Evolutionary conservation across 1,140 invertebrate genomes (phyloP).

Genomic region (Aphaenogaster ashmeadi): DNA sequence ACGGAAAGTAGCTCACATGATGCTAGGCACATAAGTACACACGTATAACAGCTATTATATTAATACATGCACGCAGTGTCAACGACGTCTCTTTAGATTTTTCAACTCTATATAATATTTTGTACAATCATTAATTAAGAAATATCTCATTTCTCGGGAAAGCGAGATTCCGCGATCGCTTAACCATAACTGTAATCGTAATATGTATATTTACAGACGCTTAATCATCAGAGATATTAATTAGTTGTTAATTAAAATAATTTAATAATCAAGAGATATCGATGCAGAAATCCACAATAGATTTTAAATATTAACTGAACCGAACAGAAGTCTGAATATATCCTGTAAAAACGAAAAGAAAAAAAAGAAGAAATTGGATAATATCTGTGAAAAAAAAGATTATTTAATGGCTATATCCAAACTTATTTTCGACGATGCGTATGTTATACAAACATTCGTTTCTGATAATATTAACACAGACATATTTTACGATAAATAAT

Average conservation of each 20-base stretch:
- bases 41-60: conserved; percentile 45
- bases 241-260: conserved; percentile 20
- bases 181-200: background rate
- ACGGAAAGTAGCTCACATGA: conserved; percentile 40
- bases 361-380: background rate
- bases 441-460: background rate
- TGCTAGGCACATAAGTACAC: conserved; percentile 55
- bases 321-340: background rate
- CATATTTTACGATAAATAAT: background rate
- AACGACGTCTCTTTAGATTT: conserved; percentile 7
- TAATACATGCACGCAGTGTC: conserved; percentile 44
- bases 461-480: background rate
- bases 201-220: conserved; percentile 24
- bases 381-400: background rate
- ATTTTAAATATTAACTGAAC: background rate
- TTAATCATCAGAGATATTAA: conserved; percentile 22
- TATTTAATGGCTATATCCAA: background rate
- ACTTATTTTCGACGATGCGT: background rate
- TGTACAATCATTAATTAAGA: conserved; percentile 52
- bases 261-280: background rate
- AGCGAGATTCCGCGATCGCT: conserved; percentile 5
- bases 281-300: background rate
- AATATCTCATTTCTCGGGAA: background rate
- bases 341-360: background rate
- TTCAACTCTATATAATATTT: conserved; percentile 35